phyloP scores from a whole-genome alignment of 2,888 invertebrate species.

The Helobdella robusta region DNA sequence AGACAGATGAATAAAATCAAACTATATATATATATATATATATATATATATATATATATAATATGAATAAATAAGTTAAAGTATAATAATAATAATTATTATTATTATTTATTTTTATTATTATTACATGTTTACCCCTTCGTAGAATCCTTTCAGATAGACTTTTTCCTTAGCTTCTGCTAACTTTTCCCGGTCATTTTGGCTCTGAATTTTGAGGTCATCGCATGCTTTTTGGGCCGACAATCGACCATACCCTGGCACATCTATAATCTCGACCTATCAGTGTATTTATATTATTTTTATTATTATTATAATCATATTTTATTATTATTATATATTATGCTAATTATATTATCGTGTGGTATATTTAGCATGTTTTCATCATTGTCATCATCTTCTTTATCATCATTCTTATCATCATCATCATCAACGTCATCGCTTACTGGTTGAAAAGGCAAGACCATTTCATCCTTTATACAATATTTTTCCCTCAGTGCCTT shows the following conservation, averaged over 20 bases:
- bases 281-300: too few relatives aligned
- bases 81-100: too few relatives aligned
- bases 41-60: too few relatives aligned
- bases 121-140: constrained; percentile 53
- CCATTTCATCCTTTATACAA: constrained; percentile 71
- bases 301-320: too few relatives aligned
- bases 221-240: constrained; percentile 76
- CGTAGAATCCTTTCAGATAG: constrained; percentile 89
- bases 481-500: constrained; percentile 82
- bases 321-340: too few relatives aligned
- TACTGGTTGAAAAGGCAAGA: constrained; percentile 61
- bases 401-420: too few relatives aligned
- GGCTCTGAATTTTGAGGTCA: constrained; percentile 76
- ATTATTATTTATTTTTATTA: too few relatives aligned
- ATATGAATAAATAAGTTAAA: too few relatives aligned
- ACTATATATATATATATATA: too few relatives aligned
- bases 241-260: constrained; percentile 78
- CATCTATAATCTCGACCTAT: constrained; percentile 73
- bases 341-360: too few relatives aligned
- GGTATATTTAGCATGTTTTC: background rate
- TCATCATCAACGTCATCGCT: constrained; percentile 38
- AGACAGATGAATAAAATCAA: too few relatives aligned
- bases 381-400: too few relatives aligned
- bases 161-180: constrained; percentile 88
- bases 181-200: constrained; percentile 89